Evolutionary conservation across 2,888 invertebrate species (phyloP).

Genomic region (Ophion ellenae): DNA sequence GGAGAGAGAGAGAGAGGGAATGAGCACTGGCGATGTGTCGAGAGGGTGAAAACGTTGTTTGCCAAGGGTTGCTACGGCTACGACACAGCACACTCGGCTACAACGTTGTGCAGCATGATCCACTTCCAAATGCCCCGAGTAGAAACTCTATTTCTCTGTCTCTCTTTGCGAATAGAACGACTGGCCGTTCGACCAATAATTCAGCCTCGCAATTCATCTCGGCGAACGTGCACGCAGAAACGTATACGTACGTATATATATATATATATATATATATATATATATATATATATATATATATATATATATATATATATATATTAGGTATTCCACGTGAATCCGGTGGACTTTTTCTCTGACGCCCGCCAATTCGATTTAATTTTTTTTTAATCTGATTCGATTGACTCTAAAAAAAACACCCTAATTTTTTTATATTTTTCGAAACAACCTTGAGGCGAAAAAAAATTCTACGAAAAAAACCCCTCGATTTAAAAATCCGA

Average conservation of each 20-base stretch:
- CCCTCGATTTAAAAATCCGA: too few species aligned
- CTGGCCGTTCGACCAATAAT: not conserved
- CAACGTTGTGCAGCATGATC: slow-evolving; percentile 67
- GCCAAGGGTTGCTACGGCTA: slow-evolving; percentile 68
- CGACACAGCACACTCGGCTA: slow-evolving; percentile 64
- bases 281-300: too few species aligned
- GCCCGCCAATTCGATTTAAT: too few species aligned
- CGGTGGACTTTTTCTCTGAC: too few species aligned
- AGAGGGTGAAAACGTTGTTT: slow-evolving; percentile 65
- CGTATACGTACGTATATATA: not conserved
- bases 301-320: too few species aligned
- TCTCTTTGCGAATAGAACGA: slow-evolving; percentile 13
- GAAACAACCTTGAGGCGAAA: too few species aligned
- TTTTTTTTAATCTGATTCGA: too few species aligned
- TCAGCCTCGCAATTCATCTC: slow-evolving; percentile 46
- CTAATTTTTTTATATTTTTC: too few species aligned
- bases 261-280: too few species aligned
- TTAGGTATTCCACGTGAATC: too few species aligned
- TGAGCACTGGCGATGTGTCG: slow-evolving; percentile 52
- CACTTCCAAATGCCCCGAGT: slow-evolving; percentile 66
- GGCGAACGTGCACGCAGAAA: not conserved
- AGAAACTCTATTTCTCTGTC: slow-evolving; percentile 27
- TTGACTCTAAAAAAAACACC: too few species aligned
- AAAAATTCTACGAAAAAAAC: too few species aligned
- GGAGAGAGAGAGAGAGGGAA: not conserved